phyloP scores from a whole-genome alignment of 1,140 invertebrate species.

The Caenorhabditis briggsae region DNA sequence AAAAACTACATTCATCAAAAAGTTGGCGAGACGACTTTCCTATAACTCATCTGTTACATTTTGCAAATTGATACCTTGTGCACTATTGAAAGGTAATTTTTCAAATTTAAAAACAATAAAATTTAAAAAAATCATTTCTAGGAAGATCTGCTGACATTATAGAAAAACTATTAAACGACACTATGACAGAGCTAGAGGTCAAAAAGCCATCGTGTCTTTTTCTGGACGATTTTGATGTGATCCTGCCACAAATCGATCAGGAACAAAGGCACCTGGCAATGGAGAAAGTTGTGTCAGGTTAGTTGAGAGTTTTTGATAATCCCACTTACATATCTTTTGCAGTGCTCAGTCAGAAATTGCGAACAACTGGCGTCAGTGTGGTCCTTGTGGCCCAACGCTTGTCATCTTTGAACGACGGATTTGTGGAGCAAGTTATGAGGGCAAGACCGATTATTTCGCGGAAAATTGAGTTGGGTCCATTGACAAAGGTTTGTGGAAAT shows the following conservation, averaged over 20 bases:
- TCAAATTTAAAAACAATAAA: not conserved
- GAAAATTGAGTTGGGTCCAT: conserved; percentile 45
- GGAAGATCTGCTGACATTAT: conserved; percentile 69
- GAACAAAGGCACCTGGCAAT: conserved; percentile 69
- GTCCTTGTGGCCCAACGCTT: conserved; percentile 15
- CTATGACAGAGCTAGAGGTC: conserved; percentile 49
- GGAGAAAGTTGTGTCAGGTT: conserved; percentile 69
- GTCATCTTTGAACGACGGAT: not conserved
- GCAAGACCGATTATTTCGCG: conserved; percentile 41
- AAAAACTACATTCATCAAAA: conserved; percentile 61
- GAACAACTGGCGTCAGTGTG: conserved; percentile 23
- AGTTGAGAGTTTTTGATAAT: not conserved
- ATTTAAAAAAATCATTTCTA: not conserved
- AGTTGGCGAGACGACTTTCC: conserved; percentile 13
- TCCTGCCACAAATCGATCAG: conserved; percentile 67
- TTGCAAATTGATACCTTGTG: conserved; percentile 47
- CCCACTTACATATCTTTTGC: not conserved
- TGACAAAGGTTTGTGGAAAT: conserved; percentile 10
- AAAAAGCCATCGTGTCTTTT: conserved; percentile 67
- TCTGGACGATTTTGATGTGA: conserved; percentile 70
- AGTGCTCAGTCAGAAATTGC: conserved; percentile 10
- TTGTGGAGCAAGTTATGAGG: conserved; percentile 35
- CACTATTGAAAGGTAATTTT: conserved; percentile 31
- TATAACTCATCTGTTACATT: conserved; percentile 18
- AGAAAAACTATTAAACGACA: conserved; percentile 55